phyloP scores from a whole-genome alignment of 1,140 invertebrate genomes.

The Babylonia areolata region DNA sequence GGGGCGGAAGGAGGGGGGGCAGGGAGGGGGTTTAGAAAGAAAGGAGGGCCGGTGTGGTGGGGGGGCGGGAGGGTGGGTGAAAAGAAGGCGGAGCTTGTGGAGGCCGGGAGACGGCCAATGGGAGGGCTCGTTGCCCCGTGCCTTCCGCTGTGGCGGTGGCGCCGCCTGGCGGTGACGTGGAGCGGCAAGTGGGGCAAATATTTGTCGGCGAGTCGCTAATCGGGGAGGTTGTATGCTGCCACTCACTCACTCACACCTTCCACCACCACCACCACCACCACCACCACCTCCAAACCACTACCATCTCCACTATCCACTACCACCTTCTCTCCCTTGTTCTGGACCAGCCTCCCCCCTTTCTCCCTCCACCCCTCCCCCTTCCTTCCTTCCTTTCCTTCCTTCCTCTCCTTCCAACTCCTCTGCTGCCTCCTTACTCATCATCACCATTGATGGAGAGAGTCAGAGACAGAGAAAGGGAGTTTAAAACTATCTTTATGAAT shows the following conservation, averaged over 20 bases:
- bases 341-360: too few relatives aligned
- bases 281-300: background rate
- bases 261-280: background rate
- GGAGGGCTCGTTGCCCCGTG: background rate
- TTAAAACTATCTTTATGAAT: too few relatives aligned
- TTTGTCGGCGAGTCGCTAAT: constrained; percentile 48
- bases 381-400: too few relatives aligned
- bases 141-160: background rate
- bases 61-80: too few relatives aligned
- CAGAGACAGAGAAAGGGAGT: too few relatives aligned
- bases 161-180: constrained; percentile 37
- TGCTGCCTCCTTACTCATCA: too few relatives aligned
- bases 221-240: background rate
- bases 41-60: too few relatives aligned
- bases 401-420: too few relatives aligned
- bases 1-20: too few relatives aligned
- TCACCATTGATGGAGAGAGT: too few relatives aligned
- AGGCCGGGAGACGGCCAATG: background rate
- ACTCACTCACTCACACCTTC: background rate
- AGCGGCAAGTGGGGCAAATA: constrained; percentile 40
- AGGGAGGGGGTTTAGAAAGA: constrained; percentile 2
- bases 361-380: too few relatives aligned
- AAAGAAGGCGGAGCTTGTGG: too few relatives aligned
- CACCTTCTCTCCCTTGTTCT: background rate
- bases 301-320: background rate